These are phyloP conservation scores for Drosophila sordidapex DNA, from an alignment of 2,888 invertebrate genomes.

Conservation along the genomic window DNA sequence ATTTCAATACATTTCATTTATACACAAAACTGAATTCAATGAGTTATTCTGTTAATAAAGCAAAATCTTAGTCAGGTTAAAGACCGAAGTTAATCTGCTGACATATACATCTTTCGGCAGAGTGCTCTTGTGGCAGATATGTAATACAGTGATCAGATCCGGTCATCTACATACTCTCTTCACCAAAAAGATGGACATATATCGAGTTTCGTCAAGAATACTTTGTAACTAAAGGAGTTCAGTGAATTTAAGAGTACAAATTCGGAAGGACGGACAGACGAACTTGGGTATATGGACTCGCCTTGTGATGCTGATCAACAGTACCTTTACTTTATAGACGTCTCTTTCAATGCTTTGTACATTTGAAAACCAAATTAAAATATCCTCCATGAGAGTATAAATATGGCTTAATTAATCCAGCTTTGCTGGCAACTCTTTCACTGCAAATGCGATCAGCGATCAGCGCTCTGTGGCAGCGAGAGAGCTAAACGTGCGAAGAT, in stretches of 20 bases:
- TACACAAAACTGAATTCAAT: neutral
- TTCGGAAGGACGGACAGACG: neutral
- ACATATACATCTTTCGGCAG: neutral
- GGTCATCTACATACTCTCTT: neutral
- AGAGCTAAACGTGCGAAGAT: slow-evolving; percentile 44
- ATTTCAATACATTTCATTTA: neutral
- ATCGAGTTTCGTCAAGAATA: neutral
- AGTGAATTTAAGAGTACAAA: neutral
- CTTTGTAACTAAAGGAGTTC: neutral
- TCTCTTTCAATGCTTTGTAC: neutral
- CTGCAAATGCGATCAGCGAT: slow-evolving; percentile 9
- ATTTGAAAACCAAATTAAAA: neutral
- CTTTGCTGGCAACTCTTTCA: neutral
- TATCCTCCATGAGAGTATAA: neutral
- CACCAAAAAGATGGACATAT: neutral
- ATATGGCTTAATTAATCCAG: slow-evolving; percentile 22
- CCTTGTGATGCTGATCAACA: neutral
- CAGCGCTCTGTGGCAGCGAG: slow-evolving; percentile 1
- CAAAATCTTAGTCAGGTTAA: neutral
- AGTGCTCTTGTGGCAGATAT: neutral
- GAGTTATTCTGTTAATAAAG: neutral
- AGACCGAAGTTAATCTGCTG: neutral
- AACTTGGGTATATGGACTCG: neutral
- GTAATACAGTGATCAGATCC: neutral
- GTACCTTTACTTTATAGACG: too few species aligned